Percentiles rank a stretch among this genome's conserved stretches.
These are phyloP conservation scores for Aplidium turbinatum DNA, from an alignment of 23 tunicate species.

Conservation along the genomic window DNA sequence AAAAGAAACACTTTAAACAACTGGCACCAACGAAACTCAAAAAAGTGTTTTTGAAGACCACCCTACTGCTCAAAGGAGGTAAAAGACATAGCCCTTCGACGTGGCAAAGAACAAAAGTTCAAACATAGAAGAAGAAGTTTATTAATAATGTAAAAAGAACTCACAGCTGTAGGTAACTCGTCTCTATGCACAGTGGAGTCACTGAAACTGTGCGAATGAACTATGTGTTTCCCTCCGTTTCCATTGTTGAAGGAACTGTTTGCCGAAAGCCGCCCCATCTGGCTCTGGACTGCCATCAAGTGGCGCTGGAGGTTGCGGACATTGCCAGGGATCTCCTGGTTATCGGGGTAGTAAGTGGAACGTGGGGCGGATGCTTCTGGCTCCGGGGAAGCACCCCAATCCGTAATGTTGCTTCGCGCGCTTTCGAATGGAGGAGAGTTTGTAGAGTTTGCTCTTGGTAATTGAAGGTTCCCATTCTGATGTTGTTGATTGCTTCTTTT, in stretches of 20 bases:
- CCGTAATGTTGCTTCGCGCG: not conserved
- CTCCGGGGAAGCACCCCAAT: not conserved
- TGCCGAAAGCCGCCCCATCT: constrained; percentile 46
- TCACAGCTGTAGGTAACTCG: constrained; percentile 5
- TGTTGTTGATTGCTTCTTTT: not conserved
- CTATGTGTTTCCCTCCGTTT: constrained; percentile 6
- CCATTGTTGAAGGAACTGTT: constrained; percentile 66
- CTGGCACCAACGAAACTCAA: too few relatives aligned
- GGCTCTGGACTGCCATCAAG: constrained; percentile 37
- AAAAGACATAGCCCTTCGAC: too few relatives aligned
- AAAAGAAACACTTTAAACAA: too few relatives aligned
- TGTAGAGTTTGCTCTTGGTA: too few relatives aligned
- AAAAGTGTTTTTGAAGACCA: too few relatives aligned
- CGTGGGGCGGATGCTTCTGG: constrained; percentile 8
- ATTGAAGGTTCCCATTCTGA: too few relatives aligned
- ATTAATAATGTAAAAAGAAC: too few relatives aligned
- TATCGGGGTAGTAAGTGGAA: not conserved
- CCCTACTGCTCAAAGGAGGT: too few relatives aligned
- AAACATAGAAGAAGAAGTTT: too few relatives aligned
- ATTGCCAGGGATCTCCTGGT: constrained; percentile 33
- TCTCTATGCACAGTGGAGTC: constrained; percentile 15
- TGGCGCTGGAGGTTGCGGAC: constrained; percentile 48
- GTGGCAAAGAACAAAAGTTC: too few relatives aligned
- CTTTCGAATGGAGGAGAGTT: too few relatives aligned
- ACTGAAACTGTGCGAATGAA: constrained; percentile 47